These are phyloP conservation scores for Gymnothorax javanicus DNA, from an alignment of 2,797 vertebrate genomes.

Conservation along the genomic window DNA sequence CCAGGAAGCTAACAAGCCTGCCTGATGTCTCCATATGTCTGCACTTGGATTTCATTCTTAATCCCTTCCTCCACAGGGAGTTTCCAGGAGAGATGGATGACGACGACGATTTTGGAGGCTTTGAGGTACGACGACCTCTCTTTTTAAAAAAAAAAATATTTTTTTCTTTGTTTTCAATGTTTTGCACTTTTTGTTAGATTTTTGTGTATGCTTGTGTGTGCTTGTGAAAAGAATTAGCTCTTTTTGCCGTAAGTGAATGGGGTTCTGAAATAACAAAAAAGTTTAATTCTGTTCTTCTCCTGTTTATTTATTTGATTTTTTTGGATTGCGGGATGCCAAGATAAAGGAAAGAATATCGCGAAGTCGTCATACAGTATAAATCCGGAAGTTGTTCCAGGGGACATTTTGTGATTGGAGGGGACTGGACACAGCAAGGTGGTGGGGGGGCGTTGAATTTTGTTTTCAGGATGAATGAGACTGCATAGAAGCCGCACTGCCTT, in stretches of 20 bases:
- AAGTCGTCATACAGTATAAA: neutral
- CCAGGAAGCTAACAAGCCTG: neutral
- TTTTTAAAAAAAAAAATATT: too few species aligned
- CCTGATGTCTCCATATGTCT: neutral
- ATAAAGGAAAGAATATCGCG: neutral
- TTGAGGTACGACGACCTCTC: slow-evolving; percentile 68
- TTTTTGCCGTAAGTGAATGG: neutral
- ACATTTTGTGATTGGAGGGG: neutral
- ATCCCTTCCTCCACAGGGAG: slow-evolving; percentile 57
- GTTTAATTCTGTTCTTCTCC: neutral
- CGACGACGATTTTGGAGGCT: slow-evolving; percentile 80
- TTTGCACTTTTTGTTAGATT: neutral
- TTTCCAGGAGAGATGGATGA: slow-evolving; percentile 69
- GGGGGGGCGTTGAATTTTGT: slow-evolving; percentile 45
- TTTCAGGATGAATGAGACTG: slow-evolving; percentile 48
- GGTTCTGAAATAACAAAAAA: neutral
- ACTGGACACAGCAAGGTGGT: neutral
- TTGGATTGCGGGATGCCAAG: neutral
- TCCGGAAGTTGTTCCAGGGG: neutral
- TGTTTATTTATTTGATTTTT: neutral
- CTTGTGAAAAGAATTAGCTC: neutral
- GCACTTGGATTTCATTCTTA: neutral
- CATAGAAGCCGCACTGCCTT: slow-evolving; percentile 58
- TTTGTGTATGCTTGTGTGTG: neutral
- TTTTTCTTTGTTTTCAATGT: neutral